Conservation (phyloP, 1,140 invertebrate genomes). For the Drosophila eugracilis region DNA sequence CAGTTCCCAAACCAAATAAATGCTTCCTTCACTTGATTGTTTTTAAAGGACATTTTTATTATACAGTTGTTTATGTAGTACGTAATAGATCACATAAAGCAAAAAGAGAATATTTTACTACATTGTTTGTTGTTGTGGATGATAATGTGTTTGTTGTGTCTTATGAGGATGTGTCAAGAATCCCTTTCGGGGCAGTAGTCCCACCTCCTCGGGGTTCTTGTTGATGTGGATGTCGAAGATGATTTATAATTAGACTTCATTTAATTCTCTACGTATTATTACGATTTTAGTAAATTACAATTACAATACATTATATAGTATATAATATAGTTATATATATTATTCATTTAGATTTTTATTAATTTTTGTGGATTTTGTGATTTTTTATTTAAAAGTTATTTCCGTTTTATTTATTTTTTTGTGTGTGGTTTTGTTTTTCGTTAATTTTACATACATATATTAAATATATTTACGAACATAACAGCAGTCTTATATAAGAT, state of each 20-base stretch:
- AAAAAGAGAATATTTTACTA: conserved; percentile 84
- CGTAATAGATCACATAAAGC: conserved; percentile 83
- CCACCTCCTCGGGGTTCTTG: conserved; percentile 14
- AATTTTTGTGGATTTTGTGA: conserved; percentile 41
- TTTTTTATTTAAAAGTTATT: conserved; percentile 39
- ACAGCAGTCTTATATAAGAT: conserved; percentile 85
- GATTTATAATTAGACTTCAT: conserved; percentile 49
- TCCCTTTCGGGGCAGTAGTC: conserved; percentile 36
- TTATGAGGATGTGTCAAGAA: conserved; percentile 39
- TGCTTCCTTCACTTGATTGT: conserved; percentile 9
- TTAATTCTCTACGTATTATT: conserved; percentile 73
- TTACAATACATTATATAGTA: conserved; percentile 74
- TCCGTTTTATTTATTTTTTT: conserved; percentile 41
- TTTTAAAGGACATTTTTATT: conserved; percentile 79
- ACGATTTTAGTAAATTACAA: conserved; percentile 66
- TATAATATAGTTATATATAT: conserved; percentile 57
- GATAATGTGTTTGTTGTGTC: conserved; percentile 42
- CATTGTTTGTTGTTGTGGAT: conserved; percentile 51
- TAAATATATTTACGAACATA: conserved; percentile 85
- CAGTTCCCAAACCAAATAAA: background rate
- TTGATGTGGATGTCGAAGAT: conserved; percentile 31
- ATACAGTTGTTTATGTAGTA: conserved; percentile 72
- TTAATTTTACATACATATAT: conserved; percentile 80
- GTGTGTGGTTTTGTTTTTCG: conserved; percentile 57
- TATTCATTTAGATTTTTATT: conserved; percentile 57